Percentiles rank a stretch among this genome's conserved stretches.
Evolutionary conservation across 2,888 invertebrate genomes (phyloP).

Genomic region (Heteromyza rotundicornis): DNA sequence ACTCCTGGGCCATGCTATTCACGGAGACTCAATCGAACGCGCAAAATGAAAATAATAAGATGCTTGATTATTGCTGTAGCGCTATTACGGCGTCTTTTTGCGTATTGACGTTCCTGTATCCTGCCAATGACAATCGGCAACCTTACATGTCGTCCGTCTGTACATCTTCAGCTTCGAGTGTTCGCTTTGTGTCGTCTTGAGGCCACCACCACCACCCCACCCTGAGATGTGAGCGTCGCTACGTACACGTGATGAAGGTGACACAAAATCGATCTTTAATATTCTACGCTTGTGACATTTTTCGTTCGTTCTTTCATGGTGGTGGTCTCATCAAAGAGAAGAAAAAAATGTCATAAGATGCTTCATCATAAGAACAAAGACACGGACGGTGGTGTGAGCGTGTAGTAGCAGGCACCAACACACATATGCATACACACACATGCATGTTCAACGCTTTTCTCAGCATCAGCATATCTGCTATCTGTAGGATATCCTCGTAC

Average conservation of each 20-base stretch:
- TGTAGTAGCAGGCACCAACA: not conserved
- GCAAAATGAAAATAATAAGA: slow-evolving; percentile 28
- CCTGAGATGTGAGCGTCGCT: not conserved
- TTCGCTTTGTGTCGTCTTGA: too few species aligned
- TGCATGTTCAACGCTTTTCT: too few species aligned
- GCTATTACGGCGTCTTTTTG: slow-evolving; percentile 17
- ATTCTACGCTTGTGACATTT: not conserved
- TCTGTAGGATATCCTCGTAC: too few species aligned
- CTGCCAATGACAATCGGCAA: not conserved
- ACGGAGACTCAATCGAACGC: not conserved
- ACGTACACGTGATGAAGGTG: slow-evolving; percentile 22
- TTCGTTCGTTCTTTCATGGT: not conserved
- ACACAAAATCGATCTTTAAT: slow-evolving; percentile 33
- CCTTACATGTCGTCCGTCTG: slow-evolving; percentile 1
- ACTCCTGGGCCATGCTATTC: not conserved
- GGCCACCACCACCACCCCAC: too few species aligned
- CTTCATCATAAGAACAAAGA: slow-evolving; percentile 9
- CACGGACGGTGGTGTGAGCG: not conserved
- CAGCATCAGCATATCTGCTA: too few species aligned
- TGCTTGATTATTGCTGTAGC: slow-evolving; percentile 35
- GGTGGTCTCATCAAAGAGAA: slow-evolving; percentile 7
- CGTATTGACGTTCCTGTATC: not conserved
- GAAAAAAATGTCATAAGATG: slow-evolving; percentile 11
- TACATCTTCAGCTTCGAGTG: not conserved
- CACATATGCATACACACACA: not conserved